phyloP scores from a whole-genome alignment of 2,797 vertebrate species.

The Propithecus perrieri region DNA sequence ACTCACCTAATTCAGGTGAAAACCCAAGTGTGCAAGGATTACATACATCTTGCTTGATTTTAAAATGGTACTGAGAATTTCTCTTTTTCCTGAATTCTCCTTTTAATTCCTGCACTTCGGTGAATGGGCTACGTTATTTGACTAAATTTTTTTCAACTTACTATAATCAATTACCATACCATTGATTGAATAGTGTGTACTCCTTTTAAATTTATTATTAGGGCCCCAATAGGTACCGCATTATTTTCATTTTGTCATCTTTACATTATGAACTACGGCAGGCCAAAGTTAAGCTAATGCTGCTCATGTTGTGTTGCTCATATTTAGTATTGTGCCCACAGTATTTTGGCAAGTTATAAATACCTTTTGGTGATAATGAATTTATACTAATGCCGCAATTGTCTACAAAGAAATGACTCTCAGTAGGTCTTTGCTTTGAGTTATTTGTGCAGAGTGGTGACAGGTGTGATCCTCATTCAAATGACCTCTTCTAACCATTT shows the following conservation, averaged over 20 bases:
- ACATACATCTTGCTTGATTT: conserved; percentile 34
- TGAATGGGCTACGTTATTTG: not conserved
- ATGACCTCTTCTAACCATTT: not conserved
- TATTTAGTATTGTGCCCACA: not conserved
- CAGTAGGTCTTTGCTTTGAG: not conserved
- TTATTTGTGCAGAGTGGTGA: not conserved
- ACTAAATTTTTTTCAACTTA: conserved; percentile 38
- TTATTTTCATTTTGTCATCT: not conserved
- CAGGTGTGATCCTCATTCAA: not conserved
- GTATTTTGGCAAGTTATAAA: not conserved
- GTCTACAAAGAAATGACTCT: not conserved
- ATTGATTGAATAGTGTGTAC: not conserved
- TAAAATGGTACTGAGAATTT: not conserved
- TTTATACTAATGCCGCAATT: not conserved
- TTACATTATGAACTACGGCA: not conserved
- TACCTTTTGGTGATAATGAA: not conserved
- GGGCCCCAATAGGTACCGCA: not conserved
- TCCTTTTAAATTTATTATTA: not conserved
- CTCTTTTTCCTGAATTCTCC: not conserved
- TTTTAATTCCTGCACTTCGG: conserved; percentile 57
- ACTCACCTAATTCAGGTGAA: not conserved
- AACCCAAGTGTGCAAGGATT: not conserved
- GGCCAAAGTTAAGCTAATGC: not conserved
- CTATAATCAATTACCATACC: not conserved
- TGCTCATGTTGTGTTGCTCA: not conserved